Evolutionary conservation across 1,140 invertebrate species (phyloP).

Genomic region (Drosophila ironensis): DNA sequence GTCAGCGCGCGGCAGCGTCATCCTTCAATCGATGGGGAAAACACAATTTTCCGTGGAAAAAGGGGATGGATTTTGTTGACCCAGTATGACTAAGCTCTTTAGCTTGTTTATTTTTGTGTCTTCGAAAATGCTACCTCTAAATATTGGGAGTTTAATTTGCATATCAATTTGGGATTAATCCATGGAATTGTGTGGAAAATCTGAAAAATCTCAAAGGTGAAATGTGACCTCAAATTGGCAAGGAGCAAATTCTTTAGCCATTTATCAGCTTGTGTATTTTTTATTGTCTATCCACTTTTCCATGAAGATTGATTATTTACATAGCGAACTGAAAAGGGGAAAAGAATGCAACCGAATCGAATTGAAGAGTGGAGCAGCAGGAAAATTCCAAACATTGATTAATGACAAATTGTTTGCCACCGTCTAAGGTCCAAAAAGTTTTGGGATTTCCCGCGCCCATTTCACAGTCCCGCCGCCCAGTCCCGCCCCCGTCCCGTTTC

Average conservation of each 20-base stretch:
- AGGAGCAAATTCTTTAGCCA: not conserved
- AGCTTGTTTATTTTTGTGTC: no score
- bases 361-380: conserved; percentile 5
- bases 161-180: no score
- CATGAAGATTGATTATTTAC: conserved; percentile 46
- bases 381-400: conserved; percentile 65
- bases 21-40: conserved; percentile 47
- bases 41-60: no score
- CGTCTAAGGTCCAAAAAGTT: conserved; percentile 31
- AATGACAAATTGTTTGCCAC: conserved; percentile 76
- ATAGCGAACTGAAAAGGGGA: conserved; percentile 2
- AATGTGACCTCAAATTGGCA: not conserved
- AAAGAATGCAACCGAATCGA: conserved; percentile 1
- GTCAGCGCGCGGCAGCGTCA: conserved; percentile 29
- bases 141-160: no score
- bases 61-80: no score
- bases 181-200: no score
- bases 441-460: not conserved
- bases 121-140: no score
- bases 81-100: no score
- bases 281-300: conserved; percentile 20
- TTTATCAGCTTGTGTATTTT: conserved; percentile 14
- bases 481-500: conserved; percentile 1
- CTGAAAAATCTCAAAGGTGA: not conserved
- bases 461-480: not conserved